Percentiles rank a stretch among this genome's conserved stretches.
phyloP scores from a whole-genome alignment of 2,888 invertebrate species.

The Eumacrocentrus americanus region DNA sequence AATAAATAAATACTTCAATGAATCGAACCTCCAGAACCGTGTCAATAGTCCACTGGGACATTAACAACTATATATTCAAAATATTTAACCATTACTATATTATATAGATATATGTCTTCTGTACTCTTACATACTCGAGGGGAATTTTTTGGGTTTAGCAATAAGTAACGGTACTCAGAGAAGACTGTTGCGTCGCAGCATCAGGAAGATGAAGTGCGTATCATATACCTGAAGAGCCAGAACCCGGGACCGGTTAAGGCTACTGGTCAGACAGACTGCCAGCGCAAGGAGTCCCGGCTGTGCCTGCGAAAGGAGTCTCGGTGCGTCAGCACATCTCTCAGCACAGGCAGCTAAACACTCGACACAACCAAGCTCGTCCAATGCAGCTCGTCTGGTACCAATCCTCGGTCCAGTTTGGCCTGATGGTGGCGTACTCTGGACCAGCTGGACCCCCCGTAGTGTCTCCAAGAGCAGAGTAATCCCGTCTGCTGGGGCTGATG shows the following conservation, averaged over 20 bases:
- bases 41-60: neutral
- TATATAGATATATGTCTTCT: too few relatives aligned
- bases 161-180: slow-evolving; percentile 3
- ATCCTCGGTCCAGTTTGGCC: slow-evolving; percentile 53
- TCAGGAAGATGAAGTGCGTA: slow-evolving; percentile 13
- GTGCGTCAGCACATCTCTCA: slow-evolving; percentile 79
- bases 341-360: slow-evolving; percentile 86
- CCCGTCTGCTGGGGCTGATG: slow-evolving; percentile 86
- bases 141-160: neutral
- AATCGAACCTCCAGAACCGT: neutral
- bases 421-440: slow-evolving; percentile 69
- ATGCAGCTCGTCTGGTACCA: slow-evolving; percentile 70
- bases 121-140: too few relatives aligned
- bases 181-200: slow-evolving; percentile 1
- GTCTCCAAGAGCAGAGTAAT: slow-evolving; percentile 83
- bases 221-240: slow-evolving; percentile 79
- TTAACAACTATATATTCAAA: neutral
- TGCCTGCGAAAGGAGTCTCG: slow-evolving; percentile 76
- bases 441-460: slow-evolving; percentile 82
- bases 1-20: neutral
- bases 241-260: slow-evolving; percentile 83
- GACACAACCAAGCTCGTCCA: slow-evolving; percentile 88
- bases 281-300: slow-evolving; percentile 84
- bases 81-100: too few relatives aligned
- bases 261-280: slow-evolving; percentile 86